Conservation (phyloP, 2,113 vertebrate genomes). For the Oenanthe melanoleuca region DNA sequence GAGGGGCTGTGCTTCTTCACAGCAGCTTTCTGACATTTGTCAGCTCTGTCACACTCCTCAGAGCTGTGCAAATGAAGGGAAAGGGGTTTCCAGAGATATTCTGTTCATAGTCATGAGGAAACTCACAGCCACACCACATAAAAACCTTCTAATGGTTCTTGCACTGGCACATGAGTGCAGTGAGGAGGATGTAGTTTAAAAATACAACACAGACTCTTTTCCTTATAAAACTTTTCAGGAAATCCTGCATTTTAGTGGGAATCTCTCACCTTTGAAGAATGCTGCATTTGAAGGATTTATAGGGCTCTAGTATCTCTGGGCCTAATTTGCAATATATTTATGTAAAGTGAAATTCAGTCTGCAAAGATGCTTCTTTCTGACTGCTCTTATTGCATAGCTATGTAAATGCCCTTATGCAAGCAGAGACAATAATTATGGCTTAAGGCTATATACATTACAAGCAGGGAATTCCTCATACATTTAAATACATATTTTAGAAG, state of each 20-base stretch:
- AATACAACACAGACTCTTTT: neutral
- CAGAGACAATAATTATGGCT: neutral
- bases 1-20: neutral
- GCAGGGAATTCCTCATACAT: constrained; percentile 1
- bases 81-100: constrained; percentile 10
- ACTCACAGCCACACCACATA: neutral
- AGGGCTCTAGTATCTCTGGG: neutral
- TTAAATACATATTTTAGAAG: constrained; percentile 4
- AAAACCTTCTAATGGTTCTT: neutral
- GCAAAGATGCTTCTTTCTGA: neutral
- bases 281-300: neutral
- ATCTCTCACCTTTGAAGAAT: constrained; percentile 9
- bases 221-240: neutral
- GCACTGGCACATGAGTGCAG: neutral
- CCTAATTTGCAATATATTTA: neutral
- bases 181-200: neutral
- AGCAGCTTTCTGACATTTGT: neutral
- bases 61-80: neutral
- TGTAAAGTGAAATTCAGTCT: neutral
- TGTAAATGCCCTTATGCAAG: neutral
- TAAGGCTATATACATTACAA: neutral
- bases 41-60: neutral
- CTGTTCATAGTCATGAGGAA: neutral
- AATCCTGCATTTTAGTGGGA: neutral
- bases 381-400: neutral